phyloP scores from a whole-genome alignment of 2,113 vertebrate species.

The Maccullochella peelii region DNA sequence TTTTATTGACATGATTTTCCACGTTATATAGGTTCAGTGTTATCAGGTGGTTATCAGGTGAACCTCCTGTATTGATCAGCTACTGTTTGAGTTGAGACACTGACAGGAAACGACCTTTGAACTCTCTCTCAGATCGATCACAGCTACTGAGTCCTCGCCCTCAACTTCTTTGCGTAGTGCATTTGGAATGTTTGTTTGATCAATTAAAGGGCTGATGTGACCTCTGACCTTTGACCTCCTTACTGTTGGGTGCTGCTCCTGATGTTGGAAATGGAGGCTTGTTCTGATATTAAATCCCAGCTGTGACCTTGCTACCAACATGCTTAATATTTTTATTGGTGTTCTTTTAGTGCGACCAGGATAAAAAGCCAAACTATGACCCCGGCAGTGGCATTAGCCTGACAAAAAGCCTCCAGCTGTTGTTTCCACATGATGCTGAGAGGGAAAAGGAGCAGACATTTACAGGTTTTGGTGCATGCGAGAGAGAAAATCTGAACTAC shows the following conservation, averaged over 20 bases:
- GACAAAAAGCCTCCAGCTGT: too few species aligned
- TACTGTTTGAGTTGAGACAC: conserved; percentile 58
- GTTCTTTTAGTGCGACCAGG: background rate
- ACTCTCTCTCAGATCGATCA: conserved; percentile 33
- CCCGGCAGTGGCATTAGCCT: too few species aligned
- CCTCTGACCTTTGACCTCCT: conserved; percentile 26
- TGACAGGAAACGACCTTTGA: conserved; percentile 60
- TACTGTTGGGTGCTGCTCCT: background rate
- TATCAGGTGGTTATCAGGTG: conserved; percentile 38
- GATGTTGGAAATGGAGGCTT: background rate
- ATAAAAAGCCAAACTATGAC: background rate
- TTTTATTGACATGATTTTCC: background rate
- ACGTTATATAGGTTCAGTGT: background rate
- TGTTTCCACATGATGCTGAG: background rate
- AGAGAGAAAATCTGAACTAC: background rate
- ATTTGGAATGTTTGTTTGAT: conserved; percentile 50
- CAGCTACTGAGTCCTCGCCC: conserved; percentile 7
- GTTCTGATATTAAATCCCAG: background rate
- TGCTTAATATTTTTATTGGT: background rate
- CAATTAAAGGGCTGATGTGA: conserved; percentile 13
- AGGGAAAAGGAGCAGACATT: background rate
- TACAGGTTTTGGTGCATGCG: background rate
- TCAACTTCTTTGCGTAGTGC: background rate
- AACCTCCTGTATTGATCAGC: conserved; percentile 59
- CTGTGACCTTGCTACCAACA: background rate